Base-by-base conservation (phyloP, 2,113 vertebrate species). In the Catharus fuscescens region DNA sequence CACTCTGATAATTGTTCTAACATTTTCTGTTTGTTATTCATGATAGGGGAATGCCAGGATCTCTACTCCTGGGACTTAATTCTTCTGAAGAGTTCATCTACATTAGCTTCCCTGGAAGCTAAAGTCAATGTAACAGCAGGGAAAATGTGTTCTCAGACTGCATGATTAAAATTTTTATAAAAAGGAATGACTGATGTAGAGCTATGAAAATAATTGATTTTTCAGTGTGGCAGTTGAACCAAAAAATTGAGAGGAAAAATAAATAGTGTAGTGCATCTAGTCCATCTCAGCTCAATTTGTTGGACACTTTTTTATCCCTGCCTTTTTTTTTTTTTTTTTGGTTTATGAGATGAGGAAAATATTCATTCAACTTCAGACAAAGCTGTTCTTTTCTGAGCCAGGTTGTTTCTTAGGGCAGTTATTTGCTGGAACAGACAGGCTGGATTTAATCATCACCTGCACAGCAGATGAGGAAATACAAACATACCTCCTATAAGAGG, bases 141-240 rank as follows among this genome's bases (percentile, higher is more conserved):
- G 61, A 47, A 93, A 93, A 95, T 92, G 28, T 93, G 80, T 80
- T 88, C 69, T 94, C 93, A 92, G 64, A 72, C 45, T 60, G 67
- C 77, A 81, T 84, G 79, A 94, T 69, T 57, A 57, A 69, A 88
- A 93, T 93, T 93, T 92, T 94, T 92, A 86, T 90, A 93, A 94
- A 95, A 94, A 94, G 52, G 18, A 86, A 48, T 85, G 82, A 88
- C 82, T 92, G 80, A 84, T 91, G 73, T 71, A 76, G 52, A 87
- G 56, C 73, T 89, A 79, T 69, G 77, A 94, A 96, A 96, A 93
- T 81, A 95, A 96, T 89, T 93, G 86, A 96, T 95, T 93, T 93
- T 93, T 91, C 78, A 89, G 40, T 84, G 56, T 47, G 57, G 66
- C 5, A 38, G 73, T 29, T 89, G 70, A 96, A 89, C 76, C 44